Conservation (phyloP, 2,888 invertebrate genomes). For the Trichopoda pennipes region DNA sequence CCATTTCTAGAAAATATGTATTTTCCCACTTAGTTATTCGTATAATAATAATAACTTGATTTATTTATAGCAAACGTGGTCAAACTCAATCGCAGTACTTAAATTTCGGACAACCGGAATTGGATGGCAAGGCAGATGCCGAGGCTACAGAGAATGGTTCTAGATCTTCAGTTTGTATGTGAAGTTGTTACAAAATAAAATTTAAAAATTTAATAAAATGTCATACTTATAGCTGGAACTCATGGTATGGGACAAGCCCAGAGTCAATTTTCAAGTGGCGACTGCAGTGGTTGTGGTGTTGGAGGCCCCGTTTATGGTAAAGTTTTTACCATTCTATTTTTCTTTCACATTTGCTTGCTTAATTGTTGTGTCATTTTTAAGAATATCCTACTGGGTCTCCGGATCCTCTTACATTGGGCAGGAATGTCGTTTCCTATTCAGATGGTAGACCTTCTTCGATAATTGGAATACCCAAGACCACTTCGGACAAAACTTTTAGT, state of each 20-base stretch:
- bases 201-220: neutral
- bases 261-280: slow-evolving; percentile 88
- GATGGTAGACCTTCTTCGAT: slow-evolving; percentile 70
- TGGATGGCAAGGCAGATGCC: slow-evolving; percentile 90
- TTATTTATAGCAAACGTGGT: slow-evolving; percentile 82
- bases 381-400: slow-evolving; percentile 73
- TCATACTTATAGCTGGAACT: slow-evolving; percentile 84
- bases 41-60: neutral
- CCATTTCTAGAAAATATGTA: too few relatives aligned
- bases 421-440: slow-evolving; percentile 57
- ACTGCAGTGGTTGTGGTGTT: slow-evolving; percentile 74
- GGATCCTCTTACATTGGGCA: slow-evolving; percentile 71
- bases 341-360: neutral
- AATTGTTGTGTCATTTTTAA: slow-evolving; percentile 48
- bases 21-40: too few relatives aligned
- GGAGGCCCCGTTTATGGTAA: slow-evolving; percentile 70
- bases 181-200: neutral
- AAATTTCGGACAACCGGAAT: slow-evolving; percentile 84
- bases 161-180: slow-evolving; percentile 80
- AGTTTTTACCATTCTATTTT: too few relatives aligned
- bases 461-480: slow-evolving; percentile 70
- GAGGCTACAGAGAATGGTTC: slow-evolving; percentile 85
- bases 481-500: slow-evolving; percentile 7
- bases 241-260: slow-evolving; percentile 95
- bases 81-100: slow-evolving; percentile 93